phyloP scores from a whole-genome alignment of 2,113 vertebrate genomes.

The Bagarius yarrelli region DNA sequence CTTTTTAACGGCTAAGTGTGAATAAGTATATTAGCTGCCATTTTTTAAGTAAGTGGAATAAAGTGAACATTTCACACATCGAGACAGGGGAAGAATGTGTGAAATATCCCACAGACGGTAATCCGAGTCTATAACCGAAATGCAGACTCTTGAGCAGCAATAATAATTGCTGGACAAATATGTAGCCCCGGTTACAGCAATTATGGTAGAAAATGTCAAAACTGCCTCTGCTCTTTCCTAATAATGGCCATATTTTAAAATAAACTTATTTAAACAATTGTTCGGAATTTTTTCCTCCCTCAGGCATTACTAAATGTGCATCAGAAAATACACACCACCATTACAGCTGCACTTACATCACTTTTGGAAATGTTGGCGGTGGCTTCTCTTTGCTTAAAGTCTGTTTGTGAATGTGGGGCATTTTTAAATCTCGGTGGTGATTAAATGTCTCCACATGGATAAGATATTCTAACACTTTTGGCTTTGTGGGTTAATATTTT shows the following conservation, averaged over 20 bases:
- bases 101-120: neutral
- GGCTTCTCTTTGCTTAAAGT: neutral
- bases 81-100: neutral
- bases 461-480: neutral
- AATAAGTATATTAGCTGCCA: no score
- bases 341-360: constrained; percentile 17
- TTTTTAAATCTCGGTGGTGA: neutral
- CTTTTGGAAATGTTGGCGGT: neutral
- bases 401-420: neutral
- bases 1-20: no score
- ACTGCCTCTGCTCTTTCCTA: no score
- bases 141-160: neutral
- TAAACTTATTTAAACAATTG: neutral
- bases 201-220: neutral
- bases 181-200: neutral
- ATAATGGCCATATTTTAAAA: neutral
- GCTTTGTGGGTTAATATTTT: neutral
- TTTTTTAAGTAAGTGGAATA: neutral
- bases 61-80: neutral
- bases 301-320: neutral
- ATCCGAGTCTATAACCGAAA: neutral
- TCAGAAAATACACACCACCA: neutral
- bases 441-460: neutral
- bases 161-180: neutral
- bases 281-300: neutral